Evolutionary conservation across 2,888 invertebrate species (phyloP).

Genomic region (Hydraecia micacea): DNA sequence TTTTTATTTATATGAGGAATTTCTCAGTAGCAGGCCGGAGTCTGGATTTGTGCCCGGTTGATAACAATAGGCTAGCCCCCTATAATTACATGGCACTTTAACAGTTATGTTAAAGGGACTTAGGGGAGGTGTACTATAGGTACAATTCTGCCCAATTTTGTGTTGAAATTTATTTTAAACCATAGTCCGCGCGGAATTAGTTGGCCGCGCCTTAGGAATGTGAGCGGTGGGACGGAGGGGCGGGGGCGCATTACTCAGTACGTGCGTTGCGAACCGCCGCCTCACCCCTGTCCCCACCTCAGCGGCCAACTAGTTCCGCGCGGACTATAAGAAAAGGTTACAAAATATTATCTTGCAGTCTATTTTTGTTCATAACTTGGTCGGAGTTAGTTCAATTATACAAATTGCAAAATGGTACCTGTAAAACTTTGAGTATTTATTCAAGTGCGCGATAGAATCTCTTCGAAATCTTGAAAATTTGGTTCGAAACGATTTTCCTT

Average conservation of each 20-base stretch:
- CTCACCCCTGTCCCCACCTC: too few relatives aligned
- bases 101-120: too few relatives aligned
- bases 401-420: conserved; percentile 29
- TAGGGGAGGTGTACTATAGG: too few relatives aligned
- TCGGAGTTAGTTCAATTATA: conserved; percentile 10
- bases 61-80: too few relatives aligned
- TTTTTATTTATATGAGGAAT: background rate
- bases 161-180: background rate
- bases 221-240: too few relatives aligned
- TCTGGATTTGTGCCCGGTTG: background rate
- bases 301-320: too few relatives aligned
- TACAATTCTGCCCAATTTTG: too few relatives aligned
- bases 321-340: background rate
- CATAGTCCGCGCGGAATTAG: too few relatives aligned
- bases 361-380: background rate
- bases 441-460: conserved; percentile 15
- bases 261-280: too few relatives aligned
- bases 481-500: conserved; percentile 23
- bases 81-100: too few relatives aligned
- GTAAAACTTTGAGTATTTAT: conserved; percentile 14
- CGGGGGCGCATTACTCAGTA: too few relatives aligned
- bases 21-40: background rate
- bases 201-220: too few relatives aligned
- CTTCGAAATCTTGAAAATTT: conserved; percentile 22
- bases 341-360: background rate